Percentiles rank a stretch among this genome's conserved stretches.
Conservation (phyloP, 2,797 vertebrate genomes). For the Delichon dasypus region DNA sequence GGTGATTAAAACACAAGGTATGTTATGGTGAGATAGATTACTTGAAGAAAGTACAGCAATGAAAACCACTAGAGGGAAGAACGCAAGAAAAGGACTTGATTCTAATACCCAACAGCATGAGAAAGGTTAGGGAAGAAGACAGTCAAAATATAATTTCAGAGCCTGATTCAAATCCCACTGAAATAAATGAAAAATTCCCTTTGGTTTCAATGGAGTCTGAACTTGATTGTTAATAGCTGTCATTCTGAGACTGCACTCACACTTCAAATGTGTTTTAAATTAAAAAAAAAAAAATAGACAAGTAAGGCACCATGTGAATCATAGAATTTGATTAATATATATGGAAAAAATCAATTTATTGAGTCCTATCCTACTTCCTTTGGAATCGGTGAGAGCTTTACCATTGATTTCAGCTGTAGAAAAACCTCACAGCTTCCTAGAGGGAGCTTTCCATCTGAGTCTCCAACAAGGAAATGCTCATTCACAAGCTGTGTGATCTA, state of each 20-base stretch:
- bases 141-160: constrained; percentile 23
- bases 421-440: constrained; percentile 4
- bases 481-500: neutral
- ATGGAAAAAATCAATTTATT: neutral
- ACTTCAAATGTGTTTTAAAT: constrained; percentile 38
- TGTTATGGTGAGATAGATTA: neutral
- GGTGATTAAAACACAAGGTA: constrained; percentile 22
- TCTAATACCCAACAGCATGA: neutral
- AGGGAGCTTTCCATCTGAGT: constrained; percentile 38
- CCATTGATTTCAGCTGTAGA: constrained; percentile 1
- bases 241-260: neutral
- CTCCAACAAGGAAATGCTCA: constrained; percentile 17
- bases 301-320: neutral
- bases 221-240: constrained; percentile 1
- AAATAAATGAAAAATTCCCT: constrained; percentile 1
- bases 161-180: neutral
- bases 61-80: constrained; percentile 32
- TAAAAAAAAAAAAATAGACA: neutral
- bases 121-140: constrained; percentile 26
- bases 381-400: neutral
- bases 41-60: constrained; percentile 20
- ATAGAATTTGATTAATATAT: constrained; percentile 12
- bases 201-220: neutral
- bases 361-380: neutral
- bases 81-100: neutral